Conservation (phyloP, 2,888 invertebrate species). For the Tenodera sinensis region DNA sequence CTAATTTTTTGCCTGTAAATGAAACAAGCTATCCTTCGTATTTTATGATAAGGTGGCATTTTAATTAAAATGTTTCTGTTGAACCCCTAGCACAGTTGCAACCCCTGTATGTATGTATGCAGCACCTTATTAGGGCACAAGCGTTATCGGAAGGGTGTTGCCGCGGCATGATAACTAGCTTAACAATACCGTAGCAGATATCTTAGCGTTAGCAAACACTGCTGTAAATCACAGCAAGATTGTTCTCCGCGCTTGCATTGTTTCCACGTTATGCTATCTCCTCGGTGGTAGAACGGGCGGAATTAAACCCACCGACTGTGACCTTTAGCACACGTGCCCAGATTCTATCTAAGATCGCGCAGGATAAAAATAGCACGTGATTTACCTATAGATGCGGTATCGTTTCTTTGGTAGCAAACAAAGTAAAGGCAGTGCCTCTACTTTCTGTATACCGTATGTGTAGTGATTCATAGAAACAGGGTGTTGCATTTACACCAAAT, state of each 20-base stretch:
- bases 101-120: too few species aligned
- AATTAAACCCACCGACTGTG: not conserved
- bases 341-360: not conserved
- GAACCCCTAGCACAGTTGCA: too few species aligned
- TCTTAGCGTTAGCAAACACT: not conserved
- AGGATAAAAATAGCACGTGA: not conserved
- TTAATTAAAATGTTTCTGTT: too few species aligned
- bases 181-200: not conserved
- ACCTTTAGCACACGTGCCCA: not conserved
- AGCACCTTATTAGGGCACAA: not conserved
- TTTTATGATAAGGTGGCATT: too few species aligned
- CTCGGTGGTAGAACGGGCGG: not conserved
- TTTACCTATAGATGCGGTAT: too few species aligned
- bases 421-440: too few species aligned
- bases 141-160: not conserved
- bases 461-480: too few species aligned
- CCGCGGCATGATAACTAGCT: not conserved
- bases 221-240: not conserved
- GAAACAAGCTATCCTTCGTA: too few species aligned
- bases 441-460: too few species aligned
- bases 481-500: too few species aligned
- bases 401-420: too few species aligned
- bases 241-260: not conserved
- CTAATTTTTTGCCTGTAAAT: too few species aligned
- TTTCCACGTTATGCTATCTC: not conserved